A percentile compares a stretch with the other conserved stretches of the same genome.
Evolutionary conservation across 2,888 invertebrate species (phyloP).

Genomic region (Lepidonotus clava): DNA sequence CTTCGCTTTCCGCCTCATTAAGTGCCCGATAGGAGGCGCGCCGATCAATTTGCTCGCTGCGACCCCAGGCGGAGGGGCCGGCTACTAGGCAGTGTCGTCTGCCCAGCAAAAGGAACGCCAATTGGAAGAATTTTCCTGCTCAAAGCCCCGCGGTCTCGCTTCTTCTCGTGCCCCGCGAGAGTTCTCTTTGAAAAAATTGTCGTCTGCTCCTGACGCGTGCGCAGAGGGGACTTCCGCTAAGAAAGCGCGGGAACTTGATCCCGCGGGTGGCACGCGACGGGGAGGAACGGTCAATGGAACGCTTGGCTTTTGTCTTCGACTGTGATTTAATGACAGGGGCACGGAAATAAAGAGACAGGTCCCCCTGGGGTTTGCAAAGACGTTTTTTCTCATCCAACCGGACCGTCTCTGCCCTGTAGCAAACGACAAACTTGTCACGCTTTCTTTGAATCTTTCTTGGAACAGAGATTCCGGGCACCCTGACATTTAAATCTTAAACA

Average conservation of each 20-base stretch:
- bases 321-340: conserved; percentile 9
- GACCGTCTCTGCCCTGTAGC: no score
- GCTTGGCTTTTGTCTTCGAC: conserved; percentile 9
- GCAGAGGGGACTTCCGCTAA: not conserved
- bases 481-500: no score
- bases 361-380: no score
- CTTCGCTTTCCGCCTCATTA: conserved; percentile 24
- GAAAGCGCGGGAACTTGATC: not conserved
- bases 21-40: conserved; percentile 27
- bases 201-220: conserved; percentile 12
- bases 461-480: no score
- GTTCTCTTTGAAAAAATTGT: not conserved
- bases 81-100: conserved; percentile 1
- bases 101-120: not conserved
- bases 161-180: not conserved
- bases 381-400: no score
- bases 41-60: not conserved
- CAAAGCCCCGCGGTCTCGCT: not conserved
- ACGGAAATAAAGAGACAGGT: not conserved
- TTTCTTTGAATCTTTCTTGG: no score
- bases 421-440: no score
- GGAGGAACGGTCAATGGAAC: not conserved
- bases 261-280: not conserved
- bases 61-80: conserved; percentile 1
- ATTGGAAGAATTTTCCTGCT: not conserved